These are phyloP conservation scores for Ramazzottius varieornatus DNA, from an alignment of 2,888 invertebrate species.

Conservation along the genomic window DNA sequence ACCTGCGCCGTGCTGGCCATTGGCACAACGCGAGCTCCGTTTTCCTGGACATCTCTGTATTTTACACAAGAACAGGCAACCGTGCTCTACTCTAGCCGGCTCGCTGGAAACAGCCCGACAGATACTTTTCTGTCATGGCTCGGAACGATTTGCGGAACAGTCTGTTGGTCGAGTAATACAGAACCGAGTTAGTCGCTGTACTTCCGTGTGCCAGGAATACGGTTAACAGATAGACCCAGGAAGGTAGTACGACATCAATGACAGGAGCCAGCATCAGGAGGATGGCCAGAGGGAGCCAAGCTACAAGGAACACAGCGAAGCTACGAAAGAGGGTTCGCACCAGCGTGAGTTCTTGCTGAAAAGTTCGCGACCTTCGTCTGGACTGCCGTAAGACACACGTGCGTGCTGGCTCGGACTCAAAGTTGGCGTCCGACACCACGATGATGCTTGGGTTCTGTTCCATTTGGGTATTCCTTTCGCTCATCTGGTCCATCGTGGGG, in stretches of 20 bases:
- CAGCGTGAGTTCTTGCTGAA: not conserved
- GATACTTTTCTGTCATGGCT: no score
- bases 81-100: no score
- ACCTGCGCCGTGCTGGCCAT: no score
- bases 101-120: no score
- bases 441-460: not conserved
- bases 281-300: not conserved
- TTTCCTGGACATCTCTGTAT: no score
- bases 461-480: not conserved
- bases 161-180: not conserved
- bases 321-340: not conserved
- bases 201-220: not conserved
- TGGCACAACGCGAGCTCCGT: no score
- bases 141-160: no score
- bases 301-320: not conserved
- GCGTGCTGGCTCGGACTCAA: no score
- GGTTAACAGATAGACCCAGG: not conserved
- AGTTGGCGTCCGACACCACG: not conserved
- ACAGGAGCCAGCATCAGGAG: not conserved
- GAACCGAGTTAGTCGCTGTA: not conserved
- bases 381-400: not conserved
- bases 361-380: not conserved
- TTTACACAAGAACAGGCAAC: no score
- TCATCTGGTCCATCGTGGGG: not conserved
- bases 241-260: not conserved